Evolutionary conservation across 2,888 invertebrate genomes (phyloP), one percentile per base, ranked within the genome.

Genomic region (Rotaria macrura): DNA sequence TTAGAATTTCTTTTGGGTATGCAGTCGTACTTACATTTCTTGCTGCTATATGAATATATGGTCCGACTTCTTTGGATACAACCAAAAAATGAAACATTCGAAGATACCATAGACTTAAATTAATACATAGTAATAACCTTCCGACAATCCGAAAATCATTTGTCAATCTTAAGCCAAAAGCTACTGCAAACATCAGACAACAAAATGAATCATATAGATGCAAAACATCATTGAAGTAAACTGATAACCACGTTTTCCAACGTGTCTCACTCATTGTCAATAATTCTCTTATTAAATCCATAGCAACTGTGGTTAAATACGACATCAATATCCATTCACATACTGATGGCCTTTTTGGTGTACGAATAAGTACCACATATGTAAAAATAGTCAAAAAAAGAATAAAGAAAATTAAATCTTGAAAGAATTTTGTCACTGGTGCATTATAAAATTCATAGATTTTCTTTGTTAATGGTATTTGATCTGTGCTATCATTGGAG

Each of bases 351-450:
- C 92, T 92, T 40, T 92, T 92, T 49, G 93, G 93, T 94, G 96
- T 95, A 91, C 93, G 94, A 65, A 96, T 95, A 89, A 97, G 93
- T 88, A 97, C 95, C 88, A 95, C 94, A 91, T 95, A 96, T 85
- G 96, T 96, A 92, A 95, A 90, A 85, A 88, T 87, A 34, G 89
- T 86, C 90, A 97, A 93, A 92, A 97, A 97, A 89, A 95, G 93
- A 84, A 90, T 87, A 88, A 90, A 91, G 47, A 89, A 88, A 92
- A 97, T 96, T 89, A 97, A 95, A 92, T 98, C 96, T 34, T 96
- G 94, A 96, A 97, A 98, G 92, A 98, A 99, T 91, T 98, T 98
- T 9, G 98, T 97, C 88, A 99, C 96, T 2, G 99, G 99, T 74
- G 99, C 97, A 43, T 96, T 96, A 91, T 97, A 99, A 92, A 99